phyloP scores from a whole-genome alignment of 2,888 invertebrate species.

The Leucoptera coffeella region DNA sequence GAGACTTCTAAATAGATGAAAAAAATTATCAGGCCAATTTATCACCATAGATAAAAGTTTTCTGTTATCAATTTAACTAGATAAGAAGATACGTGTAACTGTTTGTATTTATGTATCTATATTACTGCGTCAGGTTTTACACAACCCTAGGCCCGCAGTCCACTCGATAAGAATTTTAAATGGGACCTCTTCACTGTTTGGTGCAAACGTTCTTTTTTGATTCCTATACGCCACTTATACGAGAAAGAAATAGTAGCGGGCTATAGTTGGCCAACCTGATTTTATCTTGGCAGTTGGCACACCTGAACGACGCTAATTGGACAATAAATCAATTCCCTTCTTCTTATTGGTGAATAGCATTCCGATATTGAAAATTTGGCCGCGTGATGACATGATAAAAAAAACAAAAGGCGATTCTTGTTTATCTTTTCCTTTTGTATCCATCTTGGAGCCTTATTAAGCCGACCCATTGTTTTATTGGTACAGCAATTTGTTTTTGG shows the following conservation, averaged over 20 bases:
- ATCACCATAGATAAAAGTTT: too few relatives aligned
- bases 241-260: conserved; percentile 20
- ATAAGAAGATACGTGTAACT: too few relatives aligned
- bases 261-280: conserved; percentile 49
- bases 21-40: too few relatives aligned
- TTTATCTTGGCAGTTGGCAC: conserved; percentile 54
- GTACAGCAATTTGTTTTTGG: conserved; percentile 48
- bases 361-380: conserved; percentile 55
- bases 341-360: conserved; percentile 54
- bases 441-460: conserved; percentile 47
- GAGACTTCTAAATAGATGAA: too few relatives aligned
- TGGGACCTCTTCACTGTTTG: conserved; percentile 35
- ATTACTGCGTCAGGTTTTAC: too few relatives aligned
- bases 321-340: conserved; percentile 56
- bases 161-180: conserved; percentile 48
- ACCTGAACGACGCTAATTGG: conserved; percentile 55
- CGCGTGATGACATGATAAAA: conserved; percentile 53
- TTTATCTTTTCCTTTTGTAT: conserved; percentile 51
- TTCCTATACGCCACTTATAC: conserved; percentile 37
- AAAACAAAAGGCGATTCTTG: conserved; percentile 34
- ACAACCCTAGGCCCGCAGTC: conserved; percentile 31
- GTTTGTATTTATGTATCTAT: too few relatives aligned
- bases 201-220: conserved; percentile 49
- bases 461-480: conserved; percentile 41
- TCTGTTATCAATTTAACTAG: too few relatives aligned